These are phyloP conservation scores for Peromyscus eremicus DNA, from an alignment of 2,797 vertebrate species.

Conservation along the genomic window DNA sequence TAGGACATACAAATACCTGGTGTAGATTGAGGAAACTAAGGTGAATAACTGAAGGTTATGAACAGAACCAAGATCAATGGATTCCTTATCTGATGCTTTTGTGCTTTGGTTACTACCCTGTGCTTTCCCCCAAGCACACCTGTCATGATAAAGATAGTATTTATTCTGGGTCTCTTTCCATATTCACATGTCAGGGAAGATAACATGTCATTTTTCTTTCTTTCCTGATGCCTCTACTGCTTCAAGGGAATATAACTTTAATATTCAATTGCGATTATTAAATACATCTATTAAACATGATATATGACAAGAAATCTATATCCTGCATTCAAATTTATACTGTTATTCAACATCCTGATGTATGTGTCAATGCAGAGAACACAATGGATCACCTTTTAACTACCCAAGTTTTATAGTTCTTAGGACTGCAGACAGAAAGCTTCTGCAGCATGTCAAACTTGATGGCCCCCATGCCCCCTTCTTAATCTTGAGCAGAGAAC, in stretches of 20 bases:
- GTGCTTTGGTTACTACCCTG: neutral
- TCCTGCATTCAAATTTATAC: slow-evolving; percentile 64
- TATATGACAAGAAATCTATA: slow-evolving; percentile 82
- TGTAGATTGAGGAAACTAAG: slow-evolving; percentile 16
- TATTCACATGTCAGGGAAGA: slow-evolving; percentile 70
- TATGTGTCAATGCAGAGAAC: slow-evolving; percentile 68
- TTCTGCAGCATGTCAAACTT: slow-evolving; percentile 25
- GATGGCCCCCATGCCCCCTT: neutral
- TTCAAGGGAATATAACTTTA: slow-evolving; percentile 82
- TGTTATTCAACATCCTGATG: slow-evolving; percentile 79
- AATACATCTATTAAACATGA: slow-evolving; percentile 79
- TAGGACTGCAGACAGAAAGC: slow-evolving; percentile 28
- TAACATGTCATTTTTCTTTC: slow-evolving; percentile 82
- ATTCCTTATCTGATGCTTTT: neutral
- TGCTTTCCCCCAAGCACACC: slow-evolving; percentile 56
- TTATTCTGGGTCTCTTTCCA: slow-evolving; percentile 74
- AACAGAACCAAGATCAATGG: neutral
- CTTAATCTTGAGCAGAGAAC: slow-evolving; percentile 50
- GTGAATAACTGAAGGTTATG: neutral
- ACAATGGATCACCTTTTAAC: slow-evolving; percentile 67
- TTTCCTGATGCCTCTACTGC: slow-evolving; percentile 75
- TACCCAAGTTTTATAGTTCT: slow-evolving; percentile 47
- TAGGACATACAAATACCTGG: neutral
- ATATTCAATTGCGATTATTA: slow-evolving; percentile 83
- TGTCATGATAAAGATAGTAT: slow-evolving; percentile 73